Evolutionary conservation across 1,140 invertebrate species (phyloP).

Genomic region (Drosophila prosaltans): DNA sequence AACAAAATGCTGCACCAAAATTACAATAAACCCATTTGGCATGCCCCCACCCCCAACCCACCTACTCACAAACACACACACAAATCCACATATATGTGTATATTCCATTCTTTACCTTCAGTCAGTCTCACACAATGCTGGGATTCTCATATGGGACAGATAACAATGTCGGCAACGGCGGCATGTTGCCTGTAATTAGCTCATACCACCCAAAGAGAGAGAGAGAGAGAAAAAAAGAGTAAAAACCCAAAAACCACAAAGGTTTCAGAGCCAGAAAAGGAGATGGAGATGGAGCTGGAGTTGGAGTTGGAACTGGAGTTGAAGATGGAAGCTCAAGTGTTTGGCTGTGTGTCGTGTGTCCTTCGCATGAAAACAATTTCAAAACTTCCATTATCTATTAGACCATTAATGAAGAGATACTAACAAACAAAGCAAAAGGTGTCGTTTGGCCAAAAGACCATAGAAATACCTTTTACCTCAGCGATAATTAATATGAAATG

Average conservation of each 20-base stretch:
- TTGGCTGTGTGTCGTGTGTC: slow-evolving; percentile 6
- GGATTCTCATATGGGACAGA: slow-evolving; percentile 76
- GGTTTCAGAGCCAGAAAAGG: neutral
- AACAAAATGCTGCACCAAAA: slow-evolving; percentile 76
- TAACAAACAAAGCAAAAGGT: neutral
- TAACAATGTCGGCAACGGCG: slow-evolving; percentile 46
- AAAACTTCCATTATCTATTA: slow-evolving; percentile 76
- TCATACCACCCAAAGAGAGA: slow-evolving; percentile 11
- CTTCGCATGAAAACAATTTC: slow-evolving; percentile 58
- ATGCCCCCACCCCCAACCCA: slow-evolving; percentile 29
- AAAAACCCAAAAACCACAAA: neutral
- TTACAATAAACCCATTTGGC: slow-evolving; percentile 81
- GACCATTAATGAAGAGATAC: slow-evolving; percentile 68
- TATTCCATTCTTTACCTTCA: neutral
- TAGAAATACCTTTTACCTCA: neutral
- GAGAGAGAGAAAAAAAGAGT: no score
- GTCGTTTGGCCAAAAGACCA: neutral
- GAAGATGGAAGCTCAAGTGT: neutral
- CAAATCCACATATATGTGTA: no score
- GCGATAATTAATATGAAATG: neutral
- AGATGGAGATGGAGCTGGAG: neutral
- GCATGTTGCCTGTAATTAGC: slow-evolving; percentile 58
- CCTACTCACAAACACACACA: no score
- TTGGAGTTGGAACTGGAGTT: neutral
- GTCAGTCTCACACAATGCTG: neutral